Evolutionary conservation across 1,140 invertebrate genomes (phyloP).

Genomic region (Bathynomus jamesi): DNA sequence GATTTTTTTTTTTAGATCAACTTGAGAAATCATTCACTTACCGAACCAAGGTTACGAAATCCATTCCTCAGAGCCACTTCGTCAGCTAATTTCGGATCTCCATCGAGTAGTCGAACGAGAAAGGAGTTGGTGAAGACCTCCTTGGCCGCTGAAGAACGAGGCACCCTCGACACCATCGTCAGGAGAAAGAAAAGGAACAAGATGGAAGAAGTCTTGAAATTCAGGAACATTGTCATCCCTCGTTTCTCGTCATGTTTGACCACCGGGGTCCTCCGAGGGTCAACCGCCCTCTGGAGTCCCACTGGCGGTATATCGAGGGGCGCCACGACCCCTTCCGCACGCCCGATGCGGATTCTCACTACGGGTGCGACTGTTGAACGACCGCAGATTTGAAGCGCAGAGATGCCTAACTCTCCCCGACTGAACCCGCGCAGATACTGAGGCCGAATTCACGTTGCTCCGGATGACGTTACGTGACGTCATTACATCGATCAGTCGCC

Average conservation of each 20-base stretch:
- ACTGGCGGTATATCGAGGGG: neutral
- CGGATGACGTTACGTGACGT: neutral
- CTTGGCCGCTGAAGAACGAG: neutral
- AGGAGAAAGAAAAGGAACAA: neutral
- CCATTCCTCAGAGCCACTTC: neutral
- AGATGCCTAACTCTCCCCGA: neutral
- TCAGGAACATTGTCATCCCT: neutral
- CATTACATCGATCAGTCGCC: neutral
- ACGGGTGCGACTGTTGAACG: neutral
- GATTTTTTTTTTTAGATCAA: too few species aligned
- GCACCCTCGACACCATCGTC: neutral
- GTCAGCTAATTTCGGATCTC: neutral
- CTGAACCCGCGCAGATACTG: neutral
- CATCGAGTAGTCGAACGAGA: neutral
- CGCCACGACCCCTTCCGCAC: neutral
- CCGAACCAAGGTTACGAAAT: neutral
- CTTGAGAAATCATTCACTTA: too few species aligned
- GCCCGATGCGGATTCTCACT: neutral
- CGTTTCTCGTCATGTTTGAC: neutral
- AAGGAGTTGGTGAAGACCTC: neutral
- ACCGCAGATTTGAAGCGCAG: neutral
- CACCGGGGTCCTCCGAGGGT: neutral
- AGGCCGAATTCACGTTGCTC: neutral
- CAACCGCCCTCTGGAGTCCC: neutral
- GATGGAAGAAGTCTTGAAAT: neutral